Base-by-base conservation (phyloP, 1,140 invertebrate species). In the Cheumatopsyche charites region DNA sequence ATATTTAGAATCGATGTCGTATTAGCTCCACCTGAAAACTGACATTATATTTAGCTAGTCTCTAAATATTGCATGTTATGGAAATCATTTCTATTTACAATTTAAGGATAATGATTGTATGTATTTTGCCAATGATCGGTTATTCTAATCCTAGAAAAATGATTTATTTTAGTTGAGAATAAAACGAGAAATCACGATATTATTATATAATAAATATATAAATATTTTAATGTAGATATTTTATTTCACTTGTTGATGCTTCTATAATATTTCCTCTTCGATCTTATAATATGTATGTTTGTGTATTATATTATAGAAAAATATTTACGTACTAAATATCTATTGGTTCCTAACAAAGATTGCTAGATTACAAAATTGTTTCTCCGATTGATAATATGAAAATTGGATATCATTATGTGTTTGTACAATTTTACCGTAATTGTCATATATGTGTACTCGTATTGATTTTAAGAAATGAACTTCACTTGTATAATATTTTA, bases 371-470 rank as follows among this genome's bases (percentile, higher is more conserved):
- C 41, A 63, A 15, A 13, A 13, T 12, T 21, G 25, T 29, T 29
- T 61, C 58, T 19, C 12, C 9, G 15, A 29, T 13, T 61, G 58
- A 36, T 36, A 4, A 36, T 36, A 36, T 36, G 9, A 36, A 36
- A 4, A 36, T 36, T 9, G 19, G 21, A 61, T 61, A 15, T 61
- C 58, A 47, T 36, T 41, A 45, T 58, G 58, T 63, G 47, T 52
- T 74, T 67, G 73, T 74, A 74, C 69, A 71, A 68, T 71, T 70
- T 71, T 68, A 71, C 65, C 69, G 19, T 67, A 71, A 36, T 67
- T 47, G 41, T 58, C 45, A 67, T 68, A n/a, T n/a, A n/a, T n/a
- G n/a, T n/a, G 42, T 47, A 66, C 42, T 66, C 63, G n/a, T 66
- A 26, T n/a, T 66, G 43, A 62, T 15, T 62, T 29, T 62, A 45